phyloP scores from a whole-genome alignment of 1,140 invertebrate species.

The Melitaea cinxia region DNA sequence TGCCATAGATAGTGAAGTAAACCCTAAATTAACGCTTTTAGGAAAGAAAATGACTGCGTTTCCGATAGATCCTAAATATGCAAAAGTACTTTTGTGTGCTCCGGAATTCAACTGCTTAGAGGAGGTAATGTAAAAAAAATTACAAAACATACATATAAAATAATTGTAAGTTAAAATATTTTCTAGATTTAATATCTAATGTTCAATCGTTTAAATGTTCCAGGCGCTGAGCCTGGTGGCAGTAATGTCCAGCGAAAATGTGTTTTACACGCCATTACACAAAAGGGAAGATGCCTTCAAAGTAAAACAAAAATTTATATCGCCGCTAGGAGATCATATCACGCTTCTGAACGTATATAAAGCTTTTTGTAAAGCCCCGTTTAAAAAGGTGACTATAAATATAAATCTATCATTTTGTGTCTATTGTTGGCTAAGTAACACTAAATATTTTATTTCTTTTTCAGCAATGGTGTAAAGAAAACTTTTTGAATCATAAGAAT shows the following conservation, averaged over 20 bases:
- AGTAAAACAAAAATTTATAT: constrained; percentile 91
- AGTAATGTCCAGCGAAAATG: constrained; percentile 84
- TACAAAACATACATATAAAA: background rate
- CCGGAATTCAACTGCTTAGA: constrained; percentile 91
- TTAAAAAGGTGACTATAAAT: constrained; percentile 85
- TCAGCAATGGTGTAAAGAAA: constrained; percentile 94
- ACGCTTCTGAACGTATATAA: constrained; percentile 95
- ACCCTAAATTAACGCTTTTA: constrained; percentile 87
- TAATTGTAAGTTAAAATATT: constrained; percentile 11
- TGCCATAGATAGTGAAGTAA: constrained; percentile 67
- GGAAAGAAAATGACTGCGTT: constrained; percentile 95
- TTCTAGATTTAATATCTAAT: constrained; percentile 7
- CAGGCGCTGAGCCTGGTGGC: constrained; percentile 83
- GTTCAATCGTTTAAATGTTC: constrained; percentile 43
- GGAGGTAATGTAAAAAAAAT: constrained; percentile 82
- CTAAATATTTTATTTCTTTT: constrained; percentile 37
- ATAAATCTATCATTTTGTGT: background rate
- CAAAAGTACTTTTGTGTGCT: constrained; percentile 91
- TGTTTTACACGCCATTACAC: constrained; percentile 82
- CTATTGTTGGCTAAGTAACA: background rate
- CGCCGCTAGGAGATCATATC: constrained; percentile 95
- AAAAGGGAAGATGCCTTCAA: constrained; percentile 86
- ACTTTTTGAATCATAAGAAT: constrained; percentile 94
- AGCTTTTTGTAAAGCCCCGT: constrained; percentile 87
- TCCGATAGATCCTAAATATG: constrained; percentile 95